Base-by-base conservation (phyloP, 1,140 invertebrate genomes). In the Leptinotarsa defecta region DNA sequence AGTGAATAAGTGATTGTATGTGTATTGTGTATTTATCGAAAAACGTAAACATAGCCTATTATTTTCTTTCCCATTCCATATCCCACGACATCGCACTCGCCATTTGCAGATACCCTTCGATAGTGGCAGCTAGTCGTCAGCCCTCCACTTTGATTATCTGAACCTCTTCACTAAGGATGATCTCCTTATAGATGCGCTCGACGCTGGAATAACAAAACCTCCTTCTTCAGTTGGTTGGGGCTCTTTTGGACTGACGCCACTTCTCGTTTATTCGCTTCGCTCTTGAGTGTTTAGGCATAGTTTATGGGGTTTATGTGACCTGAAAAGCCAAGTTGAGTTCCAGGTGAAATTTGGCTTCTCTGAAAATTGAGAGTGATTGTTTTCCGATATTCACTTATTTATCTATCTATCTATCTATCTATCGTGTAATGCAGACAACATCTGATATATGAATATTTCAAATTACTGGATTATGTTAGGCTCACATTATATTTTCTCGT, bases 111-210 rank as follows among this genome's bases (percentile, higher is more conserved):
- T 57, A 57, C n/a, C 15, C 52, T 57, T 57, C 52, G 52, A 57
- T 57, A 19, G 52, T 57, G 52, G 17, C 52, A 57, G 17, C 52
- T 57, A 57, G 52, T 57, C 52, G 52, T 57, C 52, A 15, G 52
- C 52, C 5, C 52, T 57, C 52, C 52, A 57, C 52, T 57, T 57
- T 17, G 52, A 57, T 57, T 57, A 57, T 57, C 52, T 57, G 15
- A 57, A 57, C 52, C 17, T 57, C 52, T 57, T 57, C 52, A 57
- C 52, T 57, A 57, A 57, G 52, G 52, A 57, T 57, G 52, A 57
- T 57, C 52, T 57, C 52, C 52, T 57, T 57, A 57, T 57, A 57
- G 52, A 57, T 57, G 52, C 52, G 52, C 52, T 57, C 52, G 52
- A 57, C 52, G 52, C 15, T 19, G 52, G 52, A 57, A 57, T 57